Base-by-base conservation (phyloP, 2,888 invertebrate species). In the Strigamia maritima region DNA sequence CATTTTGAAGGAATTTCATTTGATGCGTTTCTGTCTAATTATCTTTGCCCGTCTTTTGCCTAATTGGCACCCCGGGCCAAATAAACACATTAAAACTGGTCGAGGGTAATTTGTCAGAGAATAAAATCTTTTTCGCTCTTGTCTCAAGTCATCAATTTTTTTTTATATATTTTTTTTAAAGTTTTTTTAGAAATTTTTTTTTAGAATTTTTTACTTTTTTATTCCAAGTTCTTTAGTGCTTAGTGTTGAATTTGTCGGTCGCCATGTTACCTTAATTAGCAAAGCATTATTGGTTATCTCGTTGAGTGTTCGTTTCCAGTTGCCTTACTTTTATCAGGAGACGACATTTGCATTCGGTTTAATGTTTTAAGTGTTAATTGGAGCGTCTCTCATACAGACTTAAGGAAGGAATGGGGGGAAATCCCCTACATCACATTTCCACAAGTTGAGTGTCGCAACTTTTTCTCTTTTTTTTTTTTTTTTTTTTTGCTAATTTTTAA, bases 251-350 rank as follows among this genome's bases (percentile, higher is more conserved):
- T 35, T 31, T 19, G 60, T 65, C 65, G 65, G 65, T 26, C 65
- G 65, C 65, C 65, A 65, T 65, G 65, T 49, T 44, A 10, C 49
- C 77, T 77, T 77, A 77, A 77, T 77, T 77, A 77, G 77, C 77
- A 44, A 49, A 19, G 28, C 77, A 77, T 77, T 77, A 77, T 49
- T 77, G 77, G 77, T 77, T 77, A 77, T 77, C 77, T 77, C 44
- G 28, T 44, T 26, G 77, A 28, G 28, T 28, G 28, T 75, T 40
- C 38, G 35, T 75, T 40, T 75, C 75, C 75, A 44, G 77, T 75
- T 75, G 35, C 38, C 75, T 75, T 75, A 10, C 38, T 75, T 75
- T 75, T 75, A 40, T 75, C 75, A 40, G 75, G 75, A 75, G 75
- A 75, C 75, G 75, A 40, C 38, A 75, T 75, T 75, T 75, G 75